A percentile compares a stretch with the other conserved stretches of the same genome.
These are phyloP conservation scores for Disparrhopalites patrizii DNA, from an alignment of 2,888 invertebrate species.

Conservation along the genomic window DNA sequence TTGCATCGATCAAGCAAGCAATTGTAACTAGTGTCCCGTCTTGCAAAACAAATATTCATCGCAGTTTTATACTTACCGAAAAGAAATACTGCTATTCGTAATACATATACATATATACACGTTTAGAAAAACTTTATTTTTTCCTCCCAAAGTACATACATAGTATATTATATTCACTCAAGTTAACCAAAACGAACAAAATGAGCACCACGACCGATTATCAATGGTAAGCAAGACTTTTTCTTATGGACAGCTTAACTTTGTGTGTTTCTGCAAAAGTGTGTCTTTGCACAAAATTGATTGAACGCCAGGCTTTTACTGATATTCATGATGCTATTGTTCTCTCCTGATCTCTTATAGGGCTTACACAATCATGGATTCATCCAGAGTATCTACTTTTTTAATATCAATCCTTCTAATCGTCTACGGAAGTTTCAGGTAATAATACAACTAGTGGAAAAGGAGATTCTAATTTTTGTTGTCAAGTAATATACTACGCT, in stretches of 20 bases:
- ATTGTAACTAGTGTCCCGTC: neutral
- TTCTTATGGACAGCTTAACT: too few species aligned
- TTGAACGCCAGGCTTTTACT: too few species aligned
- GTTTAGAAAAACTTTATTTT: too few species aligned
- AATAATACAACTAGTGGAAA: conserved; percentile 25
- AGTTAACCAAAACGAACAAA: neutral
- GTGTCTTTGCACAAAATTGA: too few species aligned
- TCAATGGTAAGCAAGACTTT: conserved; percentile 53
- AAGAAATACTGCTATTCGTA: too few species aligned
- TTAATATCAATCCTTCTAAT: conserved; percentile 95
- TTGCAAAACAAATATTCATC: neutral
- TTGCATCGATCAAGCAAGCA: neutral
- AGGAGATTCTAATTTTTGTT: neutral
- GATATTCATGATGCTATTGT: too few species aligned
- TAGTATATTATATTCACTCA: neutral
- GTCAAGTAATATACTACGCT: neutral
- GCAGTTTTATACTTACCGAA: neutral
- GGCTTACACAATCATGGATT: conserved; percentile 96
- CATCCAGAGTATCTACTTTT: conserved; percentile 93
- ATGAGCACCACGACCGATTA: conserved; percentile 55
- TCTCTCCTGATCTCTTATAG: too few species aligned
- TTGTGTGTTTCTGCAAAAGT: too few species aligned
- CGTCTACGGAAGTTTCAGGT: conserved; percentile 90
- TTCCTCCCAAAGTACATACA: too few species aligned
- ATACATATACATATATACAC: too few species aligned